A percentile compares a stretch with the other conserved stretches of the same genome.
phyloP scores from a whole-genome alignment of 92 coral and sea anemone genomes.

The Hydrozoanthus gracilis region DNA sequence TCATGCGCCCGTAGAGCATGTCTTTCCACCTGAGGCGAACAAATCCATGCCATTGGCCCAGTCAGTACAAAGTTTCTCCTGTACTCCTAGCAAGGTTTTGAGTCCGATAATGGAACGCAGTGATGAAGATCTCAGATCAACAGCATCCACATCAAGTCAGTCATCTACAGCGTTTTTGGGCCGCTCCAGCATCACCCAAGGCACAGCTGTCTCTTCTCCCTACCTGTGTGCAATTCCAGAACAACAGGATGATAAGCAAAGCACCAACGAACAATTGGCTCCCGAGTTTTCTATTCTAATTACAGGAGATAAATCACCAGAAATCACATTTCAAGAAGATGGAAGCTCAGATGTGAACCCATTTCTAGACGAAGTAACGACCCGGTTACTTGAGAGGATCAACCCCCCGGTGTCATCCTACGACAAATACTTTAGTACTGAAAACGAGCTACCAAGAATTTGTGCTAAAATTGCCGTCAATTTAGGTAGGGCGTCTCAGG shows the following conservation, averaged over 20 bases:
- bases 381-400: slow-evolving; percentile 49
- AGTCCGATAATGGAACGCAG: slow-evolving; percentile 97
- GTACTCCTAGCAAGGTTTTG: slow-evolving; percentile 80
- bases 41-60: slow-evolving; percentile 26
- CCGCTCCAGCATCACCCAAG: slow-evolving; percentile 68
- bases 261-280: slow-evolving; percentile 1
- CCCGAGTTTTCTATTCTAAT: slow-evolving; percentile 38
- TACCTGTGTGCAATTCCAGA: slow-evolving; percentile 48
- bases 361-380: slow-evolving; percentile 76
- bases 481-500: slow-evolving; percentile 66
- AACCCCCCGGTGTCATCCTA: slow-evolving; percentile 67
- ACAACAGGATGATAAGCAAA: not conserved
- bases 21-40: slow-evolving; percentile 23
- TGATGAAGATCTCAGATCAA: slow-evolving; percentile 80
- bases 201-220: slow-evolving; percentile 20
- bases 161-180: slow-evolving; percentile 69
- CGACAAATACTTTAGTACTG: slow-evolving; percentile 61
- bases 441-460: slow-evolving; percentile 73
- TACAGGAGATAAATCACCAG: slow-evolving; percentile 39
- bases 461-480: slow-evolving; percentile 65
- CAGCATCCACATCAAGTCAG: slow-evolving; percentile 62
- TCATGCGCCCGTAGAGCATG: slow-evolving; percentile 7
- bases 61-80: slow-evolving; percentile 55
- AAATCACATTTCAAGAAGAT: slow-evolving; percentile 55
- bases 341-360: slow-evolving; percentile 79